Percentiles rank a stretch among this genome's conserved stretches.
Conservation (phyloP, 2,113 vertebrate genomes). For the Isichthys henryi region DNA sequence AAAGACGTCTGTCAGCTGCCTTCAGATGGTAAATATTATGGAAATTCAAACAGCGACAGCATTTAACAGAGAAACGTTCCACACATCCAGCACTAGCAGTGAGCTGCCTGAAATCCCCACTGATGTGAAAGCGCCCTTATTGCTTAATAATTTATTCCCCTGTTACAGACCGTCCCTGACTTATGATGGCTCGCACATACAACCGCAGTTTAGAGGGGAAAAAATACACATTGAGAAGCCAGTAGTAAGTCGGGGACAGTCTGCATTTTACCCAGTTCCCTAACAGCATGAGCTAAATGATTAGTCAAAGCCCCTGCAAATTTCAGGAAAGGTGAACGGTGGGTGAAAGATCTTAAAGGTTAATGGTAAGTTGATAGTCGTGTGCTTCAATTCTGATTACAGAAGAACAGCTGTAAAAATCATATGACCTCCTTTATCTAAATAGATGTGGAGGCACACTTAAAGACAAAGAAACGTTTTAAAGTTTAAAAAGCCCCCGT, state of each 20-base stretch:
- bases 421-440: neutral
- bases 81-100: neutral
- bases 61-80: neutral
- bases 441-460: neutral
- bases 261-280: neutral
- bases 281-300: neutral
- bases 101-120: neutral
- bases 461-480: neutral
- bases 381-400: neutral
- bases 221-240: neutral
- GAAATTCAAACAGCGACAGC: neutral
- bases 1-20: neutral
- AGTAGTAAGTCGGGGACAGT: neutral
- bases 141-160: neutral
- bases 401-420: neutral
- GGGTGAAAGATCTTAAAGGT: neutral
- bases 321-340: neutral
- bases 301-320: neutral
- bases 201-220: neutral
- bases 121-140: neutral
- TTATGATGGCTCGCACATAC: neutral
- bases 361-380: neutral
- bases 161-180: neutral
- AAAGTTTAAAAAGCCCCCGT: neutral
- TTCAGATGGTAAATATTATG: neutral